Evolutionary conservation across 1,140 invertebrate species (phyloP), one percentile per base, ranked within the genome.

Genomic region (Pseudobourletiella spinata): DNA sequence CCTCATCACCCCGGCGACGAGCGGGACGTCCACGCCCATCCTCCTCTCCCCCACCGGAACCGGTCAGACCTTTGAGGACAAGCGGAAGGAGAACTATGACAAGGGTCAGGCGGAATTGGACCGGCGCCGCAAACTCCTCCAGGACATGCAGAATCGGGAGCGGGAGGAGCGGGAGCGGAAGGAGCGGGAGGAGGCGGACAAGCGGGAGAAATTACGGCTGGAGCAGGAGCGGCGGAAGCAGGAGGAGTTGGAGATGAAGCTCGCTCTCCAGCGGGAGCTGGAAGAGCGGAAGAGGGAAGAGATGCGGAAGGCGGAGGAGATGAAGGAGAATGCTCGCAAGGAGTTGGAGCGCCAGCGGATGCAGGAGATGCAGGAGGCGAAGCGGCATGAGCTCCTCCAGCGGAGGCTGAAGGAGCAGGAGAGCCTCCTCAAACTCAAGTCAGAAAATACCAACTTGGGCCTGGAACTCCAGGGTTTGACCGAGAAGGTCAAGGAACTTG

Each of bases 41-140:
- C 48, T 62, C 1, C 29, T 61, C 24, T 67, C 61, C 4, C 61
- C 65, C 1, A 44, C 61, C 4, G 58, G 63, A 39, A 62, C 57
- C 43, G 56, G 32, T 26, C 87, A 85, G 57, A 91, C 92, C 1
- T 98, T 98, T 77, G 95, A 99, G 76, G 95, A 98, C 75, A 91
- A 93, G 74, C 80, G 95, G 22, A 89, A 93, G 75, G 94, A 98
- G 76, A 99, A 98, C 77, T 95, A 92, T 79, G 95, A 96, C 60
- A 92, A 95, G 73, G 96, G 96, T 1, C 93, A 99, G 74, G 95
- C 95, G 0, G 96, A 98, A 77, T 77, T 99, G 46, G 95, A 99
- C 72, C 79, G 91, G 62, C 78, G 95, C 58, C 78, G 96, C 32
- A 91, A 92, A 72, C 82, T 92, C 32, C 74, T 97, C 1, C 76